These are phyloP conservation scores for Aphelinus atriplicis DNA, from an alignment of 1,140 invertebrate species.

Conservation along the genomic window DNA sequence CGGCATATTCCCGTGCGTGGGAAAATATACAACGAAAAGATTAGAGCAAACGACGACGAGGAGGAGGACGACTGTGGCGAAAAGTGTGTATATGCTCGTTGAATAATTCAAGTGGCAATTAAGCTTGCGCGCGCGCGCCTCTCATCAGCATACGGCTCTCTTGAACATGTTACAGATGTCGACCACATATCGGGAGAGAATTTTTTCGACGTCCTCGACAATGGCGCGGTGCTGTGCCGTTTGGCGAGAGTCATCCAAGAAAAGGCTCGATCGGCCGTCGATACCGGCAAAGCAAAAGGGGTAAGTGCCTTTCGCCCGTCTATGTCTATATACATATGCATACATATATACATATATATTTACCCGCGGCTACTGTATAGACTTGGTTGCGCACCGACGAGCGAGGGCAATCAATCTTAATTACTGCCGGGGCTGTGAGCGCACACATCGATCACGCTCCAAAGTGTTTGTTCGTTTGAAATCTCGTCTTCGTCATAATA, in stretches of 20 bases:
- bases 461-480: no score
- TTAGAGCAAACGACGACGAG: no score
- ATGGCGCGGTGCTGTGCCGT: conserved; percentile 82
- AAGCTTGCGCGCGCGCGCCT: background rate
- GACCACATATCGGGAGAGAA: conserved; percentile 79
- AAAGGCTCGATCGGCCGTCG: conserved; percentile 72
- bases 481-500: no score
- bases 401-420: conserved; percentile 14
- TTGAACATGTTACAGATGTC: conserved; percentile 70
- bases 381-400: background rate
- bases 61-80: no score
- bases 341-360: background rate
- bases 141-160: no score
- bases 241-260: conserved; percentile 80
- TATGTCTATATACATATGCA: background rate
- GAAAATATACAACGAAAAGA: no score
- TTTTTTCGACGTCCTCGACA: conserved; percentile 81
- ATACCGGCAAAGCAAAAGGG: conserved; percentile 71
- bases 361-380: background rate
- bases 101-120: background rate
- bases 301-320: conserved; percentile 61
- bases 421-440: background rate
- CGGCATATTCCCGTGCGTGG: no score
- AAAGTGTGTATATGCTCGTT: no score
- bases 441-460: no score